Percentiles rank a stretch among this genome's conserved stretches.
Evolutionary conservation across 2,113 vertebrate genomes (phyloP).

Genomic region (Pangasianodon gigas): DNA sequence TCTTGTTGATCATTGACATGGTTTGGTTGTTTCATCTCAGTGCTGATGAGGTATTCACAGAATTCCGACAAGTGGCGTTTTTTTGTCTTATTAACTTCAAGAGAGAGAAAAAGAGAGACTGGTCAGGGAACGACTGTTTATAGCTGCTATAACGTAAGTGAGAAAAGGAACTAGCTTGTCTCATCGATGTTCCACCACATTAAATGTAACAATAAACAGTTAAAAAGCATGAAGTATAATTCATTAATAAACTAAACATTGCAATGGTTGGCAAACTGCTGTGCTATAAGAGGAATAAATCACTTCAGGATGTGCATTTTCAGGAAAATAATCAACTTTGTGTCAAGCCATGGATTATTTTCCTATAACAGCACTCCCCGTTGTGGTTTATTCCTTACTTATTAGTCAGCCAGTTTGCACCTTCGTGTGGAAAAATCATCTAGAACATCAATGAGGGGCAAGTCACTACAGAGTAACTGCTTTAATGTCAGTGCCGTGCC

Average conservation of each 20-base stretch:
- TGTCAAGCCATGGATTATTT: background rate
- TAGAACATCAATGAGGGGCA: background rate
- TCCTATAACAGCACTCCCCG: background rate
- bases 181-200: background rate
- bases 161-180: background rate
- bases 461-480: background rate
- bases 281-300: background rate
- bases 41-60: constrained; percentile 35
- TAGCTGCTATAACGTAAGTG: too few species aligned
- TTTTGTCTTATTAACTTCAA: too few species aligned
- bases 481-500: background rate
- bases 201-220: background rate
- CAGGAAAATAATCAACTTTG: background rate
- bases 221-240: background rate
- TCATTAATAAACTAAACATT: background rate
- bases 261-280: background rate
- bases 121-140: too few species aligned
- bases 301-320: background rate
- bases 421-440: background rate
- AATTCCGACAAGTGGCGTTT: background rate
- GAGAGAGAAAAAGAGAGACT: too few species aligned
- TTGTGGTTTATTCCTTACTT: background rate
- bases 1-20: constrained; percentile 2
- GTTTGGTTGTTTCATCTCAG: background rate
- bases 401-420: background rate